phyloP scores from a whole-genome alignment of 2,888 invertebrate genomes.

The Troilus luridus region DNA sequence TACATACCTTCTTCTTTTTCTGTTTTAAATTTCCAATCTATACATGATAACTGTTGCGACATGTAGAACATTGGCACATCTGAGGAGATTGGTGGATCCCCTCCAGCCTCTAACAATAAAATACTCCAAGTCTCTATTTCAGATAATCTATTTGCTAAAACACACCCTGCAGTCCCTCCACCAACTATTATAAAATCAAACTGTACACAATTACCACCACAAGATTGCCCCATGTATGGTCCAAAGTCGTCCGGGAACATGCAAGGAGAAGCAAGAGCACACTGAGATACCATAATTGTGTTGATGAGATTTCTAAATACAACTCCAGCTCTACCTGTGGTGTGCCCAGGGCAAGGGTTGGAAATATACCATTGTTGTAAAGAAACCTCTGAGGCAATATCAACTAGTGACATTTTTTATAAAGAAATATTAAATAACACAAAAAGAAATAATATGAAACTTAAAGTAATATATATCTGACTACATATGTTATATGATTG shows the following conservation, averaged over 20 bases:
- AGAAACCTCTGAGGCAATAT: neutral
- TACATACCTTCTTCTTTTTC: slow-evolving; percentile 68
- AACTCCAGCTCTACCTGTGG: slow-evolving; percentile 61
- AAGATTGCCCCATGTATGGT: slow-evolving; percentile 53
- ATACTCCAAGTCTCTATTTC: slow-evolving; percentile 67
- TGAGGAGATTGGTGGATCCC: slow-evolving; percentile 67
- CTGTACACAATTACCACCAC: slow-evolving; percentile 56
- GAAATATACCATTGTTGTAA: slow-evolving; percentile 58
- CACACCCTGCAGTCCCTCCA: slow-evolving; percentile 67
- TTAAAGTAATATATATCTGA: neutral
- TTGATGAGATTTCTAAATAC: slow-evolving; percentile 61
- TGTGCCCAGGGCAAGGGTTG: slow-evolving; percentile 62
- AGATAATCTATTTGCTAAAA: slow-evolving; percentile 68
- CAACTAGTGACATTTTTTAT: slow-evolving; percentile 48
- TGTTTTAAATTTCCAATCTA: slow-evolving; percentile 71
- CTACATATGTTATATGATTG: slow-evolving; percentile 24
- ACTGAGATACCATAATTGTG: slow-evolving; percentile 61
- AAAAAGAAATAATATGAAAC: neutral
- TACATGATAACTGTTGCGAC: slow-evolving; percentile 66
- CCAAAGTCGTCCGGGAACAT: slow-evolving; percentile 62
- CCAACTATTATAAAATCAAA: slow-evolving; percentile 63
- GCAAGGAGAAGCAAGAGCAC: slow-evolving; percentile 62
- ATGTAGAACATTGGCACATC: slow-evolving; percentile 67
- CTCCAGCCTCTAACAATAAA: slow-evolving; percentile 68
- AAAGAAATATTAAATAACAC: slow-evolving; percentile 27